Evolutionary conservation across 2,797 vertebrate species (phyloP).

Genomic region (Coregonus sp.): DNA sequence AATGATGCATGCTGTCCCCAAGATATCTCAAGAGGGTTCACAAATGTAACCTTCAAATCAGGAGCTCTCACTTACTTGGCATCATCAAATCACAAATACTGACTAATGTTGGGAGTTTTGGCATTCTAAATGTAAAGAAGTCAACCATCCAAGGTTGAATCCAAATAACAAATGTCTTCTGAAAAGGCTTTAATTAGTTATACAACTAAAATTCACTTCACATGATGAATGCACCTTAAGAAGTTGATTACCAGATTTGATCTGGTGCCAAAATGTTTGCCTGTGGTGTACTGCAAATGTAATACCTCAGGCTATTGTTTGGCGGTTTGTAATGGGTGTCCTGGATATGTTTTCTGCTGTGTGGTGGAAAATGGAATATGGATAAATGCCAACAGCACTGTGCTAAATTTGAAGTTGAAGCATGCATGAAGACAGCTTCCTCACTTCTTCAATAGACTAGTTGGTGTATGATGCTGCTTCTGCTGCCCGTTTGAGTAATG

Average conservation of each 20-base stretch:
- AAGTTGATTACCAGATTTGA: neutral
- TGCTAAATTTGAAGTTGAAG: constrained; percentile 40
- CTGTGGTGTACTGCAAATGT: neutral
- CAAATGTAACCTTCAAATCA: neutral
- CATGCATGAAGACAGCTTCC: constrained; percentile 44
- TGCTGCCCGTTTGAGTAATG: constrained; percentile 69
- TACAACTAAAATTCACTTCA: neutral
- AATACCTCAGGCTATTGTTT: neutral
- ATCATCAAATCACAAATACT: too few species aligned
- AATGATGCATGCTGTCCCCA: neutral
- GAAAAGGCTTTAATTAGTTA: neutral
- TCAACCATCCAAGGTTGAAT: too few species aligned
- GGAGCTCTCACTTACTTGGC: neutral
- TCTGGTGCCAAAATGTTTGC: neutral
- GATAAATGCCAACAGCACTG: constrained; percentile 34
- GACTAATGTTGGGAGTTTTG: too few species aligned
- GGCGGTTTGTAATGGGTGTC: constrained; percentile 11
- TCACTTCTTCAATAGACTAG: constrained; percentile 47
- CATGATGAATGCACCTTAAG: neutral
- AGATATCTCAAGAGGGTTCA: neutral
- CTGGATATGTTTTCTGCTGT: constrained; percentile 25
- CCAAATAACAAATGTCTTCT: neutral
- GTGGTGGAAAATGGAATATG: constrained; percentile 49
- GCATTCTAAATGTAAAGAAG: neutral
- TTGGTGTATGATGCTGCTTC: constrained; percentile 41